Evolutionary conservation across 2,888 invertebrate species (phyloP).

Genomic region (Dorcus parallelipipedus): DNA sequence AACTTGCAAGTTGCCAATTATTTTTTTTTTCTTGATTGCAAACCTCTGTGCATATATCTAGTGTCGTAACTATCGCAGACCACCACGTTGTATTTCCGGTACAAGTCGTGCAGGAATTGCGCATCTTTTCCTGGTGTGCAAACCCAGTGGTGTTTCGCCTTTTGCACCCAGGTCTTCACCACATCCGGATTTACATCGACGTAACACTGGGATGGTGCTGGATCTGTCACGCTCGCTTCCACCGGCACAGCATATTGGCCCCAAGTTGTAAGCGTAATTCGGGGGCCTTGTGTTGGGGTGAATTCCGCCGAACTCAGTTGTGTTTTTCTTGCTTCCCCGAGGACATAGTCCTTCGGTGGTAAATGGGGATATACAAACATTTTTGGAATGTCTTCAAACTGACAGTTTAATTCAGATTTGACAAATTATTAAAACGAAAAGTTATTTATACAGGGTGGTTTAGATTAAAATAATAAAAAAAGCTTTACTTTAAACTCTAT

Average conservation of each 20-base stretch:
- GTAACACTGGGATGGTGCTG: constrained; percentile 46
- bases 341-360: constrained; percentile 41
- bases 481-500: constrained; percentile 8
- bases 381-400: constrained; percentile 5
- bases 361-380: constrained; percentile 44
- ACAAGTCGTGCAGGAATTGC: constrained; percentile 53
- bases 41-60: constrained; percentile 38
- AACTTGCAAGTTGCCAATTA: no score
- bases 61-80: constrained; percentile 34
- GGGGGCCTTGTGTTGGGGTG: constrained; percentile 49
- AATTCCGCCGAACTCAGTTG: constrained; percentile 46
- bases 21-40: constrained; percentile 3
- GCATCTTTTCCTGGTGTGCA: constrained; percentile 56
- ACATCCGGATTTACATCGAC: constrained; percentile 26
- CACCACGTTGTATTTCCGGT: constrained; percentile 44
- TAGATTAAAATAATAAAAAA: not conserved
- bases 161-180: constrained; percentile 50
- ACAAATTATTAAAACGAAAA: no score
- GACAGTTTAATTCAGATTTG: no score
- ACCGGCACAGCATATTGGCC: constrained; percentile 52
- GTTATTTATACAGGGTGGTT: no score
- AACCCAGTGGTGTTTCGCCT: constrained; percentile 56
- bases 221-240: constrained; percentile 46
- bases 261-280: constrained; percentile 52
- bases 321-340: constrained; percentile 34